Conservation (phyloP, 2,113 vertebrate species). For the Callipepla squamata region DNA sequence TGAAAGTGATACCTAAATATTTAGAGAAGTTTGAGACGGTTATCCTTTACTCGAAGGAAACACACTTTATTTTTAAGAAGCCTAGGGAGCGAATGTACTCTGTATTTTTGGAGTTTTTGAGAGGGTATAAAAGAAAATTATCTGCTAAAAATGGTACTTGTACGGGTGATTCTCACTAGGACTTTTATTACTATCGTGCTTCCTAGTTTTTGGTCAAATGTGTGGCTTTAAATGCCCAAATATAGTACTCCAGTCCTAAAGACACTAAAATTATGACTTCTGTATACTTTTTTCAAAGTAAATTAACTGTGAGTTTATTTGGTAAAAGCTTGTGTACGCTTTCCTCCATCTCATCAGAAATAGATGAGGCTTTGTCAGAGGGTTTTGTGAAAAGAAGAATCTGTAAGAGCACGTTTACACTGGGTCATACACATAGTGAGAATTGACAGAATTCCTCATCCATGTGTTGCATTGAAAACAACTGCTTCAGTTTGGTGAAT, state of each 20-base stretch:
- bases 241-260: background rate
- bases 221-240: background rate
- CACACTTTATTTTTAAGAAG: conserved; percentile 8
- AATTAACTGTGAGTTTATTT: background rate
- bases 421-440: background rate
- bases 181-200: background rate
- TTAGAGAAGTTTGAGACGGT: conserved; percentile 28
- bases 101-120: background rate
- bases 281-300: background rate
- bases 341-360: background rate
- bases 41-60: background rate
- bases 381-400: background rate
- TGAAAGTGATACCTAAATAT: conserved; percentile 19
- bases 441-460: background rate
- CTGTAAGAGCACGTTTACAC: background rate
- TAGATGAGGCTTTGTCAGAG: background rate
- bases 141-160: background rate
- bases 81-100: background rate
- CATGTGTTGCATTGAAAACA: background rate
- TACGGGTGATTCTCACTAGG: background rate
- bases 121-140: background rate
- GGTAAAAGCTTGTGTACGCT: background rate
- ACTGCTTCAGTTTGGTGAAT: background rate
- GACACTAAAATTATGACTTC: background rate
- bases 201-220: background rate